These are phyloP conservation scores for Plectropomus leopardus DNA, from an alignment of 2,113 vertebrate genomes.

Conservation along the genomic window DNA sequence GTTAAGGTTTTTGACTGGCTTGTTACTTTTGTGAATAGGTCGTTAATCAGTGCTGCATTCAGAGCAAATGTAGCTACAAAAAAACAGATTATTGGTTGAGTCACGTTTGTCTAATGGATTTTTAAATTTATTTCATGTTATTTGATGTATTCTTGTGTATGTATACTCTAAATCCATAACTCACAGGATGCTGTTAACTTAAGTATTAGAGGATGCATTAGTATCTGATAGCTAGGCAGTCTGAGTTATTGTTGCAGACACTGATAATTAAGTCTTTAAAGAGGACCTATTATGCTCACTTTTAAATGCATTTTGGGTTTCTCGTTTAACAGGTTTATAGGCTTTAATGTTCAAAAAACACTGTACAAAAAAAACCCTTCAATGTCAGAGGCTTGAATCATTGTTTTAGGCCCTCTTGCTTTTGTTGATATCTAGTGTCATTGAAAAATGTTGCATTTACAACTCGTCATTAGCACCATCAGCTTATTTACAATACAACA, in stretches of 20 bases:
- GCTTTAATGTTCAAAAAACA: too few relatives aligned
- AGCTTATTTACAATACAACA: too few relatives aligned
- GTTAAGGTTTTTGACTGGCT: slow-evolving; percentile 34
- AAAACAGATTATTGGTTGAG: slow-evolving; percentile 26
- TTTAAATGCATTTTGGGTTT: too few relatives aligned
- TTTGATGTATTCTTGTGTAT: slow-evolving; percentile 1
- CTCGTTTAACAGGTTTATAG: too few relatives aligned
- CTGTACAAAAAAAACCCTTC: too few relatives aligned
- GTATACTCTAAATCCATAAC: not conserved
- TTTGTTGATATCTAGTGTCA: too few relatives aligned
- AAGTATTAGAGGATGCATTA: not conserved
- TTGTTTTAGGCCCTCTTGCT: too few relatives aligned
- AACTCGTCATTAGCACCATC: too few relatives aligned
- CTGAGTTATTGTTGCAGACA: not conserved
- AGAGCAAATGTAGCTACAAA: slow-evolving; percentile 19
- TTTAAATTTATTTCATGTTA: not conserved
- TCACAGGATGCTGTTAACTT: not conserved
- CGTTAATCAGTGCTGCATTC: slow-evolving; percentile 28
- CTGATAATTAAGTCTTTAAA: not conserved
- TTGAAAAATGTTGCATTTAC: too few relatives aligned
- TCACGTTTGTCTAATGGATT: slow-evolving; percentile 13
- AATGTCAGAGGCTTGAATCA: too few relatives aligned
- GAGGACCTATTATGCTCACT: too few relatives aligned
- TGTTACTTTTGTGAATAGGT: slow-evolving; percentile 45
- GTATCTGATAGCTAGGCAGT: slow-evolving; percentile 10